Evolutionary conservation across 2,888 invertebrate genomes (phyloP).

Genomic region (Globia sparganii): DNA sequence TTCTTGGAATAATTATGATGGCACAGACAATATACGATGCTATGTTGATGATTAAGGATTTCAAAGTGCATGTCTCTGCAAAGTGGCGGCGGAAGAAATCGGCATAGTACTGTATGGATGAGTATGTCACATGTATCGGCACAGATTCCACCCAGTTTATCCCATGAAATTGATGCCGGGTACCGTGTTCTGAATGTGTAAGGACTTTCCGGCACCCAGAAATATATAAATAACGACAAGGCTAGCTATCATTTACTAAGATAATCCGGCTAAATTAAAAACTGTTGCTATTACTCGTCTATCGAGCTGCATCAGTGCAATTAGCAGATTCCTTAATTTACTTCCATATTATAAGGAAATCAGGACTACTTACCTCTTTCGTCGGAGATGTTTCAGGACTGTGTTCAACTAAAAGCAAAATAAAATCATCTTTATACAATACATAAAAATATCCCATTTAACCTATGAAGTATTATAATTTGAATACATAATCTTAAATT

Average conservation of each 20-base stretch:
- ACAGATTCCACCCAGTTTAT: background rate
- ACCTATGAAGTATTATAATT: background rate
- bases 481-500: background rate
- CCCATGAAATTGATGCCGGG: background rate
- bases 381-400: constrained; percentile 62
- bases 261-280: background rate
- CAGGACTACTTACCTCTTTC: constrained; percentile 65
- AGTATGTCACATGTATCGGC: background rate
- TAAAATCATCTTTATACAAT: background rate
- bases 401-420: constrained; percentile 62
- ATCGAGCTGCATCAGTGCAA: background rate
- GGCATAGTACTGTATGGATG: background rate
- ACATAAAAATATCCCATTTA: background rate
- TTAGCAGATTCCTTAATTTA: background rate
- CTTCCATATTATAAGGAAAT: background rate
- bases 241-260: background rate
- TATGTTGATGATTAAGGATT: background rate
- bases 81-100: background rate
- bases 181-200: background rate
- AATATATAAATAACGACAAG: background rate
- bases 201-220: background rate
- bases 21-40: background rate
- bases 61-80: background rate
- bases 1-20: background rate
- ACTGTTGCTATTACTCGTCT: background rate